Base-by-base conservation (phyloP, 2,888 invertebrate genomes). In the Digitonthophagus gazella region DNA sequence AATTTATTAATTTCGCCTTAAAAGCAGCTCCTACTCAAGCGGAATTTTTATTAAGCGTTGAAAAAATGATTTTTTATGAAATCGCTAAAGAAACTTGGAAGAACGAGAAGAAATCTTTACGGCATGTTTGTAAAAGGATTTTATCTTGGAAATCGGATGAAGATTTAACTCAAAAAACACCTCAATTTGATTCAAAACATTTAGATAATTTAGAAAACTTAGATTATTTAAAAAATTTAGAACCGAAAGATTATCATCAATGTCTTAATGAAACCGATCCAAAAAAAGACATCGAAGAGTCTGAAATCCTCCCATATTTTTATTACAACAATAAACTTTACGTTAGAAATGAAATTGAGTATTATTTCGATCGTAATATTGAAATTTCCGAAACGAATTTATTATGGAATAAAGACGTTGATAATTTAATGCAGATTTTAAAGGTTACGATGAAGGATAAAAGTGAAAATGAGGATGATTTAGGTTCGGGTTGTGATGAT, bases 1-100 rank as follows among this genome's bases (percentile, higher is more conserved):
- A 84, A 73, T 85, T 85, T 72, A 84, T 86, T 44, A 81, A 84
- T 74, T 85, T 83, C 71, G 81, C 83, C 3, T 77, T 86, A 54
- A 76, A 79, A 55, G 79, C 83, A 0, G 74, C 80, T 2, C 85
- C 86, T 1, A 84, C 83, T 0, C 85, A 85, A 74, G 84, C 84
- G 0, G 84, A 85, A 74, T 85, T 83, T 76, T 75, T 86, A 57
- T 72, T 85, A 63, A 79, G 78, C 67, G 71, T 81, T 2, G 78
- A 81, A 68, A 82, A 83, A 71, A 74, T 82, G 76, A 75, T 81
- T 78, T 73, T 78, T 3, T 80, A 79, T 68, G 81, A 82, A 72
- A 68, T 83, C 2, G 75, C 79, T 0, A 66, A 20, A 66, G 54
- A 44, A 16, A 63, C 64, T 22, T 16, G 54, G 16, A 14, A 14